phyloP scores from a whole-genome alignment of 2,797 vertebrate genomes.

The Pampus argenteus region DNA sequence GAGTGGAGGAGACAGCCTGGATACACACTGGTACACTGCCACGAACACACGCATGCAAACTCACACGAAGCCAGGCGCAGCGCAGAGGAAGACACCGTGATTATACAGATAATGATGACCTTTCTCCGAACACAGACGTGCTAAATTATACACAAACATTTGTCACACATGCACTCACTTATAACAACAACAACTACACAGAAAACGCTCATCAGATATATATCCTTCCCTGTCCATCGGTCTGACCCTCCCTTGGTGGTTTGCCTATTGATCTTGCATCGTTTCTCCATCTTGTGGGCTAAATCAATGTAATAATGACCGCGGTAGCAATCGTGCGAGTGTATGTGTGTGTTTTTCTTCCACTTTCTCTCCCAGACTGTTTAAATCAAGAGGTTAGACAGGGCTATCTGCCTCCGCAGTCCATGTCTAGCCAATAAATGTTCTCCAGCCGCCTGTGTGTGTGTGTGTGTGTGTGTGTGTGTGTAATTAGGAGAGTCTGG shows the following conservation, averaged over 20 bases:
- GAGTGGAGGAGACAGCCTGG: slow-evolving; percentile 47
- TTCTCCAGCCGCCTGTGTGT: slow-evolving; percentile 34
- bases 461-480: slow-evolving; percentile 36
- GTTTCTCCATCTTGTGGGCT: slow-evolving; percentile 52
- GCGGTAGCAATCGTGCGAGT: slow-evolving; percentile 22
- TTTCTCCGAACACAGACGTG: slow-evolving; percentile 59
- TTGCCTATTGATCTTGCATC: slow-evolving; percentile 55
- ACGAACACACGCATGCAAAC: slow-evolving; percentile 51
- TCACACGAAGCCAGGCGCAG: slow-evolving; percentile 35
- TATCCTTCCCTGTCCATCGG: slow-evolving; percentile 15
- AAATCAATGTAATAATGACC: slow-evolving; percentile 69
- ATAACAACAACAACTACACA: slow-evolving; percentile 11
- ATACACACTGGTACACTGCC: slow-evolving; percentile 48
- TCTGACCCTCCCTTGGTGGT: slow-evolving; percentile 24
- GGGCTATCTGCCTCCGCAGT: slow-evolving; percentile 61
- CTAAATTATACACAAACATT: slow-evolving; percentile 55
- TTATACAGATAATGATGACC: slow-evolving; percentile 62
- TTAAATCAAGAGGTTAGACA: slow-evolving; percentile 70
- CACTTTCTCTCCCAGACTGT: slow-evolving; percentile 48
- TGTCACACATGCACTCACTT: slow-evolving; percentile 11
- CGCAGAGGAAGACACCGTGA: slow-evolving; percentile 55
- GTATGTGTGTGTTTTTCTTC: slow-evolving; percentile 35
- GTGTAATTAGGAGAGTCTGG: slow-evolving; percentile 71
- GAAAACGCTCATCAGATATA: slow-evolving; percentile 65
- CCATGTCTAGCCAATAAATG: slow-evolving; percentile 62